Evolutionary conservation across 1,140 invertebrate species (phyloP).

Genomic region (Delia radicum): DNA sequence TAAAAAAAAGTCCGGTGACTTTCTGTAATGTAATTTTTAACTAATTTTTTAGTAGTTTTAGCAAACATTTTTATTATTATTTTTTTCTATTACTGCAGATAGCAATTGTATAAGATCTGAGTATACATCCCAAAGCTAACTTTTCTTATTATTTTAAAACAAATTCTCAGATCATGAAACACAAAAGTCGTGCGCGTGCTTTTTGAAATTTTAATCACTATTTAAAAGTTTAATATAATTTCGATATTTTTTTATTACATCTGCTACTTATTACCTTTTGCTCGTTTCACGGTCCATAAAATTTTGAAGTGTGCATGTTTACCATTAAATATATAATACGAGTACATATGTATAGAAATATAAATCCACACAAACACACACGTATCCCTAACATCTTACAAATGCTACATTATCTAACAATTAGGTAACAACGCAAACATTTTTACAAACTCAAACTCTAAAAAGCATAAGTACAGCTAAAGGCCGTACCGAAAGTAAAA

Average conservation of each 20-base stretch:
- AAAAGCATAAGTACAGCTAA: not conserved
- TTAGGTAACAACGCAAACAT: not conserved
- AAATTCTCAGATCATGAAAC: too few species aligned
- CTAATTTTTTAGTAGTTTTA: too few species aligned
- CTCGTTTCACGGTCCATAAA: not conserved
- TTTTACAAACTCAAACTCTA: not conserved
- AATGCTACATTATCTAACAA: not conserved
- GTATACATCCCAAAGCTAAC: too few species aligned
- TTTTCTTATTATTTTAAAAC: too few species aligned
- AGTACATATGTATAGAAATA: not conserved
- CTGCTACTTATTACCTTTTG: not conserved
- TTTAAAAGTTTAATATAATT: not conserved
- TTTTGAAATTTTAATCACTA: not conserved
- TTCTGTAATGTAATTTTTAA: too few species aligned
- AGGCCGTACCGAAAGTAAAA: not conserved
- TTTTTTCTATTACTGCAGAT: too few species aligned
- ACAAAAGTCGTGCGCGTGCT: too few species aligned
- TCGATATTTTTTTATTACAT: not conserved
- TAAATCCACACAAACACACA: not conserved
- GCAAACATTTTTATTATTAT: too few species aligned
- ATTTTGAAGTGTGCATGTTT: not conserved
- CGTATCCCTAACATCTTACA: not conserved
- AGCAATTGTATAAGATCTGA: too few species aligned
- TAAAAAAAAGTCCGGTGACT: too few species aligned
- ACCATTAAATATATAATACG: not conserved